Evolutionary conservation across 2,888 invertebrate genomes (phyloP).

Genomic region (Auanema sp.): DNA sequence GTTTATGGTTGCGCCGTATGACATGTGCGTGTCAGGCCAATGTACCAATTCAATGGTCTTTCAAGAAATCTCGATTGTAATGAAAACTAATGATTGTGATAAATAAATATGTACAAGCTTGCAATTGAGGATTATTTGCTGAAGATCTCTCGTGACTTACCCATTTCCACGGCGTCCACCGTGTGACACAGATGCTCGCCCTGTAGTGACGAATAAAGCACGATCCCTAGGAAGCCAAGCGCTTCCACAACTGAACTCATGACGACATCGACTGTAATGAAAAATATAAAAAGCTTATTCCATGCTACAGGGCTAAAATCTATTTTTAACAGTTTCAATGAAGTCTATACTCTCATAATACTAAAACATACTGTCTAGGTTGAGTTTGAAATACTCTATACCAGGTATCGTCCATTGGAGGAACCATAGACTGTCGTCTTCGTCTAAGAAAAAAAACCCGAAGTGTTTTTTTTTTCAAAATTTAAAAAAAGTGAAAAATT

Average conservation of each 20-base stretch:
- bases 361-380: slow-evolving; percentile 4
- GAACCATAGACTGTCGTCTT: slow-evolving; percentile 25
- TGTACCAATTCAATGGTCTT: no score
- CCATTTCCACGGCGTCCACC: slow-evolving; percentile 6
- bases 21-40: no score
- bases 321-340: neutral
- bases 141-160: no score
- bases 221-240: slow-evolving; percentile 44
- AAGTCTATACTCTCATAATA: neutral
- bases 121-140: no score
- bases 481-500: slow-evolving; percentile 1
- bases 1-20: no score
- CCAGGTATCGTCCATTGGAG: slow-evolving; percentile 40
- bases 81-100: no score
- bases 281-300: neutral
- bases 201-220: slow-evolving; percentile 36
- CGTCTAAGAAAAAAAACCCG: slow-evolving; percentile 15
- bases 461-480: neutral
- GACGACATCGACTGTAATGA: slow-evolving; percentile 32
- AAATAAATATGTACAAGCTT: no score
- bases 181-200: slow-evolving; percentile 32
- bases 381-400: slow-evolving; percentile 43
- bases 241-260: slow-evolving; percentile 44
- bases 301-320: no score
- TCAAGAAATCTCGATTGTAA: no score